These are phyloP conservation scores for Ophion obscuratus DNA, from an alignment of 2,888 invertebrate species.

Conservation along the genomic window DNA sequence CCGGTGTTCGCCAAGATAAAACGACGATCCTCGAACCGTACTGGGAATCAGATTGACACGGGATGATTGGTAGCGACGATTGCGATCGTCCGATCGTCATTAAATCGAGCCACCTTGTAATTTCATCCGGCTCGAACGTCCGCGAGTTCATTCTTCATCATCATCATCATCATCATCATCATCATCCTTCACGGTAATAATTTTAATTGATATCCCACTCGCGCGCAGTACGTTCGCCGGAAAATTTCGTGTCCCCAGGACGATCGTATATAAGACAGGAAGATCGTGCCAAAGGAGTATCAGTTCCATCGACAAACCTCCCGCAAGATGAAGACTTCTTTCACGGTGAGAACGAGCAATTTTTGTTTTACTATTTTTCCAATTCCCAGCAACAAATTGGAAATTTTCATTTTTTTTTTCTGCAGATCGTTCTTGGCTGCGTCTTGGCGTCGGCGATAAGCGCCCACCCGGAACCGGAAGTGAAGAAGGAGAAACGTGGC, in stretches of 20 bases:
- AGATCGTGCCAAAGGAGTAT: constrained; percentile 59
- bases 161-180: constrained; percentile 44
- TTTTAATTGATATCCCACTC: constrained; percentile 79
- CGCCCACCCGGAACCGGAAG: constrained; percentile 49
- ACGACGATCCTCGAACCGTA: constrained; percentile 67
- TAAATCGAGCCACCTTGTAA: constrained; percentile 76
- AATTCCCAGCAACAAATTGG: neutral
- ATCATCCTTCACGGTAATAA: constrained; percentile 72
- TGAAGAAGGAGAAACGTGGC: constrained; percentile 78
- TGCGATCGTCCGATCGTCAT: constrained; percentile 74
- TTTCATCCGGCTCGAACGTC: constrained; percentile 71
- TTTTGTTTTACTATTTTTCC: neutral
- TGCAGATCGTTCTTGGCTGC: constrained; percentile 72
- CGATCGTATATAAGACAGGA: constrained; percentile 74
- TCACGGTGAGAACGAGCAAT: constrained; percentile 68
- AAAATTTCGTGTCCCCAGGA: constrained; percentile 20
- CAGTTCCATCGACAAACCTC: constrained; percentile 71
- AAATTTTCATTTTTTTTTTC: constrained; percentile 7
- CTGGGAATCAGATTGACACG: constrained; percentile 10
- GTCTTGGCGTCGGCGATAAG: constrained; percentile 68
- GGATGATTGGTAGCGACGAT: constrained; percentile 63
- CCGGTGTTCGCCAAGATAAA: constrained; percentile 72
- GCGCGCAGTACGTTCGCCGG: constrained; percentile 68
- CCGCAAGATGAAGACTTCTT: constrained; percentile 77
- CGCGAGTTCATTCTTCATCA: constrained; percentile 62